These are phyloP conservation scores for Anneissia japonica DNA, from an alignment of 35 echinoderm and acorn worm species.

Conservation along the genomic window DNA sequence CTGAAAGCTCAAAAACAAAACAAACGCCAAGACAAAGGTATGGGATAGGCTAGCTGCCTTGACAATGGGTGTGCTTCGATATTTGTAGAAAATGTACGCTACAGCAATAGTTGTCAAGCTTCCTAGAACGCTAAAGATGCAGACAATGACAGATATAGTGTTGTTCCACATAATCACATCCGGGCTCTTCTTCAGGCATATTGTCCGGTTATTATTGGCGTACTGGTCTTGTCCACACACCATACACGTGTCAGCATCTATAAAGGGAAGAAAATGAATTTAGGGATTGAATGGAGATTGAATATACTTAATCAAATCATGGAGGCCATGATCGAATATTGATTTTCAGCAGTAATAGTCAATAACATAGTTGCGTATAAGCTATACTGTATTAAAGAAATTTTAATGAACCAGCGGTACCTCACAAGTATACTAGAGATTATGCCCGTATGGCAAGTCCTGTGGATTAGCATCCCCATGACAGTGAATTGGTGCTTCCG, in stretches of 20 bases:
- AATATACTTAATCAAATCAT: no score
- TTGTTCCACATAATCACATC: neutral
- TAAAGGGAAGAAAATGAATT: no score
- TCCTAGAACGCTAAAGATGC: neutral
- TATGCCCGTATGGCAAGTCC: no score
- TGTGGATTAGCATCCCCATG: no score
- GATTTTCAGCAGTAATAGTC: no score
- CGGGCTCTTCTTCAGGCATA: neutral
- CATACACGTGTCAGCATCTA: neutral
- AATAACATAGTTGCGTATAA: no score
- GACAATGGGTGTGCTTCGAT: neutral
- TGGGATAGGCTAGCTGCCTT: neutral
- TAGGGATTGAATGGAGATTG: no score
- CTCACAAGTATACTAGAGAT: no score
- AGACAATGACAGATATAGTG: neutral
- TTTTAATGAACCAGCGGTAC: no score
- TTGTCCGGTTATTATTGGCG: neutral
- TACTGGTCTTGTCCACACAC: neutral
- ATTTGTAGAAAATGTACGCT: neutral
- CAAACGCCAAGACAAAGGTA: neutral
- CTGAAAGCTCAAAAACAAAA: neutral
- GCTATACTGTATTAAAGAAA: no score
- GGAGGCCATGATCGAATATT: no score
- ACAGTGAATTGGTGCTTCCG: no score
- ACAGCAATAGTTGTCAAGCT: neutral